These are phyloP conservation scores for Sinodicranocentrus sp. DNA, from an alignment of 2,888 invertebrate genomes.

Conservation along the genomic window DNA sequence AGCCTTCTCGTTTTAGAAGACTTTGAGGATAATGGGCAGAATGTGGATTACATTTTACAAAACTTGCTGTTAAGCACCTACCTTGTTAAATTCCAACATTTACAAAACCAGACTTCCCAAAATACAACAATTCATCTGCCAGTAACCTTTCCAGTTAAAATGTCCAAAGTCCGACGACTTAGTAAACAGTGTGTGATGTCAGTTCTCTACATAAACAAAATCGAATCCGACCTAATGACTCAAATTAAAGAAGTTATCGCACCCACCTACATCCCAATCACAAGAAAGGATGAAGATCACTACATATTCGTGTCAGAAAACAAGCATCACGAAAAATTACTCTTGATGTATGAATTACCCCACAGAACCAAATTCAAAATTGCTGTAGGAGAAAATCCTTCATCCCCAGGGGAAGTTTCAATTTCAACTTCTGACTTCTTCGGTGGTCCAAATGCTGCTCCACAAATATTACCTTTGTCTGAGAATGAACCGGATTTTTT, in stretches of 20 bases:
- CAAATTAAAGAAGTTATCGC: slow-evolving; percentile 26
- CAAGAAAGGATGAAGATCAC: slow-evolving; percentile 49
- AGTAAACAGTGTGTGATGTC: slow-evolving; percentile 9
- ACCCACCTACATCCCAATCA: slow-evolving; percentile 47
- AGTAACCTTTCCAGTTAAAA: background rate
- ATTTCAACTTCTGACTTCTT: background rate
- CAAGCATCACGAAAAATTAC: slow-evolving; percentile 10
- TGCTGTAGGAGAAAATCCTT: slow-evolving; percentile 18
- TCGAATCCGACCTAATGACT: slow-evolving; percentile 10
- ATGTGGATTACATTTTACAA: slow-evolving; percentile 32
- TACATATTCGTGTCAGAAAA: slow-evolving; percentile 25
- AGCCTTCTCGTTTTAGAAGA: slow-evolving; percentile 57
- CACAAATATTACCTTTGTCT: too few species aligned
- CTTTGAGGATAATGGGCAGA: slow-evolving; percentile 42
- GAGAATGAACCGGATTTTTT: too few species aligned
- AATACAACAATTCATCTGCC: too few species aligned
- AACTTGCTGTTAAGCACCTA: background rate
- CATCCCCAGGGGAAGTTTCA: background rate
- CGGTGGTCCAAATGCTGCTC: background rate
- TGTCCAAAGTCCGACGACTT: slow-evolving; percentile 1
- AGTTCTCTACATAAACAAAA: slow-evolving; percentile 17
- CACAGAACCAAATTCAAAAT: slow-evolving; percentile 47
- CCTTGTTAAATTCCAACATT: too few species aligned
- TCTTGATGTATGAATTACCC: slow-evolving; percentile 43
- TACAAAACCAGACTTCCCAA: too few species aligned